Evolutionary conservation across 2,113 vertebrate species (phyloP).

Genomic region (Nettapus auritus): DNA sequence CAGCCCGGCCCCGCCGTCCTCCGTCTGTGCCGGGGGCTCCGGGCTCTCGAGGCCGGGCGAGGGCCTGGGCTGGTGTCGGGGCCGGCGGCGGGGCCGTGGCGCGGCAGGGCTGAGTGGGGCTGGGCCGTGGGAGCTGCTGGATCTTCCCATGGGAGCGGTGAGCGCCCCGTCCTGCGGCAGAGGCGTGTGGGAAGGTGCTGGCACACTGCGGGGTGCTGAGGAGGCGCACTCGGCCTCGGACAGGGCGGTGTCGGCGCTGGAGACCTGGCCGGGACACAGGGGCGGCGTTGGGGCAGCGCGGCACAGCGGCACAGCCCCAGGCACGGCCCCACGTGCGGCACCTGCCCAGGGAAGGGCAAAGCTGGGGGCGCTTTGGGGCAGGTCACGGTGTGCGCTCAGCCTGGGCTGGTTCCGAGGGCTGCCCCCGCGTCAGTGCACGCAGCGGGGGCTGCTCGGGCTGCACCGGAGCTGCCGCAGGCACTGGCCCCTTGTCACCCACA

Average conservation of each 20-base stretch:
- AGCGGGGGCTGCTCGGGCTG: no score
- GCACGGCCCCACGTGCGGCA: neutral
- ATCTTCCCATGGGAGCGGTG: neutral
- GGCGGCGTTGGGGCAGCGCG: neutral
- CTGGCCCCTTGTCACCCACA: no score
- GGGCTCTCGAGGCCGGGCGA: neutral
- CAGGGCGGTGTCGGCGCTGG: neutral
- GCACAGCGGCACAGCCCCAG: neutral
- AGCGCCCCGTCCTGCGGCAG: neutral
- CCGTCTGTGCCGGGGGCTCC: neutral
- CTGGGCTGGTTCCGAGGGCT: no score
- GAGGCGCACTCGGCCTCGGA: fast-evolving
- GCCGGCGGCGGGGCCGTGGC: neutral
- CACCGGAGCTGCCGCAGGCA: no score
- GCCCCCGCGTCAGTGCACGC: no score
- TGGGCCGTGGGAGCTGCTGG: neutral
- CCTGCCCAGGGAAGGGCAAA: neutral
- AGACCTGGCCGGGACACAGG: neutral
- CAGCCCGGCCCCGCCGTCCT: no score
- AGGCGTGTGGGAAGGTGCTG: neutral
- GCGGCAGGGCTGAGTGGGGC: neutral
- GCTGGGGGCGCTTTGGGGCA: neutral
- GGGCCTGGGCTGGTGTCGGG: neutral
- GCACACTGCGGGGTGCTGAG: no score
- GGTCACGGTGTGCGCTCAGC: neutral